phyloP scores from a whole-genome alignment of 37 sponge, comb jelly and placozoan species.

The Aplysina aerophoba region DNA sequence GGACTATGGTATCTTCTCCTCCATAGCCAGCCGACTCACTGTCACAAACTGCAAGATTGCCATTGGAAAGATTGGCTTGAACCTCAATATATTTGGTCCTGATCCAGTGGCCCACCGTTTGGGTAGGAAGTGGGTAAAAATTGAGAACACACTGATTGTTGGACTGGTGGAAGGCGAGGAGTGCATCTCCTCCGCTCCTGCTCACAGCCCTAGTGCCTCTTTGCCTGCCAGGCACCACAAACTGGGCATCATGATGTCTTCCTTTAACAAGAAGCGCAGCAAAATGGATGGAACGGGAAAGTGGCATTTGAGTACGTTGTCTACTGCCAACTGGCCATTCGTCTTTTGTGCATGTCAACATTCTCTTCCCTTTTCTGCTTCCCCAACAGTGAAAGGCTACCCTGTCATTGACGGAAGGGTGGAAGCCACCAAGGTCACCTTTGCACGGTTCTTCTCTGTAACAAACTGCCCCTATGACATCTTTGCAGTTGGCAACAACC shows the following conservation, averaged over 20 bases:
- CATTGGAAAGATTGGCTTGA: slow-evolving; percentile 78
- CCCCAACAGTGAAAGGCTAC: slow-evolving; percentile 79
- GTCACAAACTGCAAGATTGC: slow-evolving; percentile 59
- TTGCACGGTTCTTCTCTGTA: slow-evolving; percentile 62
- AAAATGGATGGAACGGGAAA: slow-evolving; percentile 82
- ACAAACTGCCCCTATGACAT: slow-evolving; percentile 39
- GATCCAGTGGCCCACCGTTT: slow-evolving; percentile 81
- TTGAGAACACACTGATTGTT: slow-evolving; percentile 68
- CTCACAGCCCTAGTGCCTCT: slow-evolving; percentile 27
- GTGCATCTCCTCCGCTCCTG: slow-evolving; percentile 45
- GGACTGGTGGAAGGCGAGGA: slow-evolving; percentile 59
- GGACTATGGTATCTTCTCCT: slow-evolving; percentile 86
- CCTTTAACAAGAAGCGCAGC: slow-evolving; percentile 72
- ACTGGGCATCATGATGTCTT: slow-evolving; percentile 88
- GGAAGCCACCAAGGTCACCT: slow-evolving; percentile 40
- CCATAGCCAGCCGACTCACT: slow-evolving; percentile 63
- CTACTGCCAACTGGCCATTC: neutral
- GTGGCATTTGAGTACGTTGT: slow-evolving; percentile 78
- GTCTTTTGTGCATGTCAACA: neutral
- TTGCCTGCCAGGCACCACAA: slow-evolving; percentile 6
- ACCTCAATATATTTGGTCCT: slow-evolving; percentile 86
- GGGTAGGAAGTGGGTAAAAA: slow-evolving; percentile 62
- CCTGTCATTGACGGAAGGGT: slow-evolving; percentile 78
- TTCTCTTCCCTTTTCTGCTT: neutral
- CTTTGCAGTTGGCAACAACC: slow-evolving; percentile 80